These are phyloP conservation scores for Phengaris alcon DNA, from an alignment of 2,888 invertebrate species.

Conservation along the genomic window DNA sequence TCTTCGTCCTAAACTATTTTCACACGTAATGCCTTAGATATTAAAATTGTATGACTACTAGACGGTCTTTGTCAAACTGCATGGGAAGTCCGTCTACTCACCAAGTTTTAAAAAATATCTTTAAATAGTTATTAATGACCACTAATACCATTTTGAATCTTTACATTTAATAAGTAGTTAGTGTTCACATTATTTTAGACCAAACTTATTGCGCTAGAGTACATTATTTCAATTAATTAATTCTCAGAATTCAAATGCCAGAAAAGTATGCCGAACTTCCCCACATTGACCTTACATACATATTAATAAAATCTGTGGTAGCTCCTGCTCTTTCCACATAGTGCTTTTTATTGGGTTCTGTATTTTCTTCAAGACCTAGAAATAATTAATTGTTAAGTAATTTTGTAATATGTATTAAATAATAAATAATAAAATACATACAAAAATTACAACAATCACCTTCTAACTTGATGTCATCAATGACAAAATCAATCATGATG, in stretches of 20 bases:
- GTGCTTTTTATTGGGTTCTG: too few species aligned
- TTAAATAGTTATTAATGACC: background rate
- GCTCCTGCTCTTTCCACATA: too few species aligned
- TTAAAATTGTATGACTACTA: background rate
- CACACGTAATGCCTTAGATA: background rate
- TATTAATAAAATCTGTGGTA: too few species aligned
- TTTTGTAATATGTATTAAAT: too few species aligned
- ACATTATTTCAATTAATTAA: background rate
- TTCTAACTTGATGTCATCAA: too few species aligned
- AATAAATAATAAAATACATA: too few species aligned
- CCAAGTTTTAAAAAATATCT: background rate
- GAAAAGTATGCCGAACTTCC: slow-evolving; percentile 1
- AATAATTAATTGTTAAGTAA: too few species aligned
- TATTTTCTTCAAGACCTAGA: too few species aligned
- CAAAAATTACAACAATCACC: too few species aligned
- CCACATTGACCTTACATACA: slow-evolving; percentile 8
- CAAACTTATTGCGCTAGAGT: background rate
- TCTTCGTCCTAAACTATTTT: slow-evolving; percentile 3
- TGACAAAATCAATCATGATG: too few species aligned
- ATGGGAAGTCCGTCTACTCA: background rate
- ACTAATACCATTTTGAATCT: background rate
- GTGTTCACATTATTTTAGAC: background rate
- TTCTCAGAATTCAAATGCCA: background rate
- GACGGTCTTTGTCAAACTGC: slow-evolving; percentile 3
- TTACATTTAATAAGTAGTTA: background rate